Conservation (phyloP, 2,113 vertebrate genomes). For the Ochotona princeps region DNA sequence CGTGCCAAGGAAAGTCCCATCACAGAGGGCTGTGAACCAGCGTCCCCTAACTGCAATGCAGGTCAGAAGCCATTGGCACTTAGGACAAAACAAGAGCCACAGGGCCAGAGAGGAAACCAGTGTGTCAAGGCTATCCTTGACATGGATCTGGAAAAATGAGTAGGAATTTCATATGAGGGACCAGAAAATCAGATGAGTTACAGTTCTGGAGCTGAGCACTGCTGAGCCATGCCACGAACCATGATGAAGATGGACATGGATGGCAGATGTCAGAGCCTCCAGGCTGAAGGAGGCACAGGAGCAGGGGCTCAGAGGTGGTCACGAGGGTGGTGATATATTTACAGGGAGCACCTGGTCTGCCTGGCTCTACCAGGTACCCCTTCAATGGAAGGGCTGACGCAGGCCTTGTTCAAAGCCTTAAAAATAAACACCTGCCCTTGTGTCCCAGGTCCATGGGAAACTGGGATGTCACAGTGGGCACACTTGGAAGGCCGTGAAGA, state of each 20-base stretch:
- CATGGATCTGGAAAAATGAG: neutral
- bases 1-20: too few species aligned
- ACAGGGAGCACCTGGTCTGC: neutral
- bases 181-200: neutral
- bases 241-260: fast-evolving
- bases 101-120: neutral
- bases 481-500: neutral
- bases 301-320: neutral
- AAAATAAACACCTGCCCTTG: neutral
- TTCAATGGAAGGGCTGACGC: neutral
- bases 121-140: too few species aligned
- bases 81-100: neutral
- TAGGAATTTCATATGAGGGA: neutral
- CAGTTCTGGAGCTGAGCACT: neutral
- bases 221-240: neutral
- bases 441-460: neutral
- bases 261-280: neutral
- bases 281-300: neutral
- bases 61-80: too few species aligned
- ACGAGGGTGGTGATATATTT: fast-evolving
- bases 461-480: neutral
- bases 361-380: neutral
- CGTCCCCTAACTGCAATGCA: neutral
- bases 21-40: neutral
- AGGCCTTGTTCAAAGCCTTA: neutral